These are phyloP conservation scores for Rhinichthys klamathensis DNA, from an alignment of 2,113 vertebrate genomes.

Conservation along the genomic window DNA sequence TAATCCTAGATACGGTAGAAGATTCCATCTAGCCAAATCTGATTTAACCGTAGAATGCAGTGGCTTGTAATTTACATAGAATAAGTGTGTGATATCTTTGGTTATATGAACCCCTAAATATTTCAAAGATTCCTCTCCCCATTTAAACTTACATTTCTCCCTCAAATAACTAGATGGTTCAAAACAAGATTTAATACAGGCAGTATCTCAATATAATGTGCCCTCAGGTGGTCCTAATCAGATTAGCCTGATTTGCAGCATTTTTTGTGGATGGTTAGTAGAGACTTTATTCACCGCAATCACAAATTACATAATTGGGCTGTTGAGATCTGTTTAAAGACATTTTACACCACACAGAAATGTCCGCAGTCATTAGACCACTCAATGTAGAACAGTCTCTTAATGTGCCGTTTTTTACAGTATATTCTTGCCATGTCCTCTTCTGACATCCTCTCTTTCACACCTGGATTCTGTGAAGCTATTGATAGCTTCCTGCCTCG, in stretches of 20 bases:
- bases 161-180: not conserved
- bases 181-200: not conserved
- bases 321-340: not conserved
- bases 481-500: not conserved
- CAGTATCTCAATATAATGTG: not conserved
- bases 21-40: too few relatives aligned
- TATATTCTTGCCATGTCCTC: not conserved
- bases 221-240: constrained; percentile 30
- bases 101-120: too few relatives aligned
- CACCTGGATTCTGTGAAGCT: constrained; percentile 3
- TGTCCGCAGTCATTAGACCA: not conserved
- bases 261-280: constrained; percentile 6
- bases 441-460: not conserved
- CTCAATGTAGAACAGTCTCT: not conserved
- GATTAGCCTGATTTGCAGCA: not conserved
- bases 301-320: not conserved
- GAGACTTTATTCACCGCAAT: not conserved
- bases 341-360: not conserved
- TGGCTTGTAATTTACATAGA: too few relatives aligned
- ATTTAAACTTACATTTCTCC: too few relatives aligned
- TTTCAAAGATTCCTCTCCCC: too few relatives aligned
- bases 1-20: too few relatives aligned
- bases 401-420: not conserved
- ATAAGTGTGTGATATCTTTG: too few relatives aligned
- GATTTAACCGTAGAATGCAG: too few relatives aligned